These are phyloP conservation scores for Isurus oxyrinchus DNA, from an alignment of 2,113 vertebrate genomes.

Conservation along the genomic window DNA sequence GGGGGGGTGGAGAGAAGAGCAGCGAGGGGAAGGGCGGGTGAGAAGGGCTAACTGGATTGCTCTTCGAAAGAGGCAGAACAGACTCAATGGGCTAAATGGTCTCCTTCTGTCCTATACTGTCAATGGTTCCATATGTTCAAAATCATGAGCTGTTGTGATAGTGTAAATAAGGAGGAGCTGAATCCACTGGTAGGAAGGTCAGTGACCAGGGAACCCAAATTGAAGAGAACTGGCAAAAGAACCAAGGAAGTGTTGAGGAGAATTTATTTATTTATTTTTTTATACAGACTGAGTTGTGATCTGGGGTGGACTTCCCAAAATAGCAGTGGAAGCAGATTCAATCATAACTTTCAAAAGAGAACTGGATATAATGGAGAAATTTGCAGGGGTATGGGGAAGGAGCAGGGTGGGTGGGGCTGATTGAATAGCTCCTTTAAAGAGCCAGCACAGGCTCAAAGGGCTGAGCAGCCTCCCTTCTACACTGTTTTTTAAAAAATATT, in stretches of 20 bases:
- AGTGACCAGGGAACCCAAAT: background rate
- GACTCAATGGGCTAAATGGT: too few relatives aligned
- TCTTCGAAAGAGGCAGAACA: too few relatives aligned
- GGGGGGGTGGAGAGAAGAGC: too few relatives aligned
- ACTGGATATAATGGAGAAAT: background rate
- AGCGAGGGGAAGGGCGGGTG: too few relatives aligned
- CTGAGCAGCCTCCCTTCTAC: background rate
- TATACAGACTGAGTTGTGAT: background rate
- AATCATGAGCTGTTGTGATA: too few relatives aligned
- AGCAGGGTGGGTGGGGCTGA: background rate
- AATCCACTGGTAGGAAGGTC: background rate
- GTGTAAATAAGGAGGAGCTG: background rate
- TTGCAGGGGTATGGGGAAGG: background rate
- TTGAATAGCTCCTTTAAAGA: background rate
- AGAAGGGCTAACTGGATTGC: too few relatives aligned
- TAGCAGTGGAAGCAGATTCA: background rate
- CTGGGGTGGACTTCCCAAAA: background rate
- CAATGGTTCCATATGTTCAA: too few relatives aligned
- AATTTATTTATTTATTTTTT: too few relatives aligned
- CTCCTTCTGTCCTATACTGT: too few relatives aligned
- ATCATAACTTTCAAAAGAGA: background rate
- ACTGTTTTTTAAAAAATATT: too few relatives aligned
- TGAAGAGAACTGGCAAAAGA: background rate
- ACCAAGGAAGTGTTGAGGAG: too few relatives aligned
- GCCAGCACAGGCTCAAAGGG: background rate